A percentile compares a stretch with the other conserved stretches of the same genome.
phyloP scores from a whole-genome alignment of 2,797 vertebrate genomes.

The Rhynchonycteris naso region DNA sequence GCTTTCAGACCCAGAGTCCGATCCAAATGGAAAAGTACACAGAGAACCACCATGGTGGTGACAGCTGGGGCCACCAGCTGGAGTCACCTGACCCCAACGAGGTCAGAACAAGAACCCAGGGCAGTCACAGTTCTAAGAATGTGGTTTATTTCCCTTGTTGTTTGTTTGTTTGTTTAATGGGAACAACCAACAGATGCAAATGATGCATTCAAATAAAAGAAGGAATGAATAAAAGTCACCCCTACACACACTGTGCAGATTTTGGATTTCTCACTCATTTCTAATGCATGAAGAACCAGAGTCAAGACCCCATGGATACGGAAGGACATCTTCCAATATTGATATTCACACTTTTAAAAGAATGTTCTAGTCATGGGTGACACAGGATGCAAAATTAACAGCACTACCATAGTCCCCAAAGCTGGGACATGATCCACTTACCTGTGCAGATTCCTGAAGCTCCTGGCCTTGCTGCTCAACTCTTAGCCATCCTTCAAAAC shows the following conservation, averaged over 20 bases:
- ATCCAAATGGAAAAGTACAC: neutral
- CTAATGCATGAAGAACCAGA: neutral
- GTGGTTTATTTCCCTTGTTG: neutral
- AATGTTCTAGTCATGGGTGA: neutral
- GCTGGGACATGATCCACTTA: neutral
- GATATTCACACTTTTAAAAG: neutral
- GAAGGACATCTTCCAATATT: neutral
- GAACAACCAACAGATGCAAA: neutral
- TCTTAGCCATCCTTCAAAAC: slow-evolving; percentile 47
- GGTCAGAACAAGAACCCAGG: neutral
- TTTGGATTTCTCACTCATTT: neutral
- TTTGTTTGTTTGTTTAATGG: neutral
- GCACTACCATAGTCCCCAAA: neutral
- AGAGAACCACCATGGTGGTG: rapidly evolving
- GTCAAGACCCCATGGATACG: neutral
- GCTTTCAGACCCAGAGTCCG: neutral
- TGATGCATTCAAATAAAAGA: neutral
- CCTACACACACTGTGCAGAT: too few relatives aligned
- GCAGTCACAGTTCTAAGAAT: rapidly evolving
- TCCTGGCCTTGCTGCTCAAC: neutral
- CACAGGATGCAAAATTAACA: neutral
- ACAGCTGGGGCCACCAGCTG: slow-evolving; percentile 32
- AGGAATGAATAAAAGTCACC: too few relatives aligned
- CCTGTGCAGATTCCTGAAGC: neutral
- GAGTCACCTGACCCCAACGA: neutral